phyloP scores from a whole-genome alignment of 2,113 vertebrate genomes.

The Empidonax traillii region DNA sequence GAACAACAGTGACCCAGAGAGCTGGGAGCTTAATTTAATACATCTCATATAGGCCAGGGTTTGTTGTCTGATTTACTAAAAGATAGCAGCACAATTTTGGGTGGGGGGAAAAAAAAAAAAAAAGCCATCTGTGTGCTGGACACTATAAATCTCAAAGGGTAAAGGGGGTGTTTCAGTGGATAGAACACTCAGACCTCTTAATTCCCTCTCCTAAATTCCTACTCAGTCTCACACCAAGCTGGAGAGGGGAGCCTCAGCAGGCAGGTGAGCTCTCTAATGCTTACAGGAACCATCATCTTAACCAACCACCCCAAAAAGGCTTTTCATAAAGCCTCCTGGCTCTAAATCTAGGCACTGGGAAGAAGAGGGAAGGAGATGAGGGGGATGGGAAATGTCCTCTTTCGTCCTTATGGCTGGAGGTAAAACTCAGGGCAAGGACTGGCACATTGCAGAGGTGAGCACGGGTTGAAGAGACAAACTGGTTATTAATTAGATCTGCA shows the following conservation, averaged over 20 bases:
- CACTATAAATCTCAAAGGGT: background rate
- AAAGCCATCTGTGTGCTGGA: background rate
- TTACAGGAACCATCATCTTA: background rate
- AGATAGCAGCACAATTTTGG: background rate
- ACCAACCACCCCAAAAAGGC: background rate
- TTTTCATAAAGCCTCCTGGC: background rate
- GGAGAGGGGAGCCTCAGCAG: background rate
- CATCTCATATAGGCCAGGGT: background rate
- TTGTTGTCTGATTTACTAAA: conserved; percentile 20
- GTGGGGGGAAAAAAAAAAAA: background rate
- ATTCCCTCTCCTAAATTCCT: conserved; percentile 13
- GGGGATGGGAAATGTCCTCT: background rate
- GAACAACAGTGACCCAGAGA: background rate
- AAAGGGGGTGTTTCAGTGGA: background rate
- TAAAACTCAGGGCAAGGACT: background rate
- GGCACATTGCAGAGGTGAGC: background rate
- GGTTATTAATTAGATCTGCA: background rate
- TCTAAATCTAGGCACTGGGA: background rate
- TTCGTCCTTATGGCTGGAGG: background rate
- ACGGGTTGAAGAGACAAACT: background rate
- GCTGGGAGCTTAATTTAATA: background rate
- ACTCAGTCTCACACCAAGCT: background rate
- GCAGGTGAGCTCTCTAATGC: background rate
- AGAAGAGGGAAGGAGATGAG: background rate
- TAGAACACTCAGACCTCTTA: background rate